Conservation (phyloP, 2,113 vertebrate genomes). For the Ictalurus furcatus region DNA sequence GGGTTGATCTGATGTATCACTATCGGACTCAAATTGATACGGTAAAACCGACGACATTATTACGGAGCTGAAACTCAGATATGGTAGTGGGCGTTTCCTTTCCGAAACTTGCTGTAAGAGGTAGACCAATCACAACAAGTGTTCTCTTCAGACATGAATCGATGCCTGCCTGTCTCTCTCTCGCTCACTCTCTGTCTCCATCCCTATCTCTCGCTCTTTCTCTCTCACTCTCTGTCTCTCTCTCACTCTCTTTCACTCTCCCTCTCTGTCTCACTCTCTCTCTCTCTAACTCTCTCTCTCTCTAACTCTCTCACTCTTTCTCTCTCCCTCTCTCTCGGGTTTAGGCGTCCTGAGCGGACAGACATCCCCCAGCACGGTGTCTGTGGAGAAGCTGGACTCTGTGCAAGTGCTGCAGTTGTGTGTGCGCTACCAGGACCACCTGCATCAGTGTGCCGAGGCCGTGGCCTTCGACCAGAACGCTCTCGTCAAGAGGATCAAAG, state of each 20-base stretch:
- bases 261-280: not conserved
- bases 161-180: no score
- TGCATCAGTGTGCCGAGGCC: slow-evolving; percentile 94
- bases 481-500: slow-evolving; percentile 93
- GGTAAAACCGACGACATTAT: no score
- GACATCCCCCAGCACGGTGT: slow-evolving; percentile 83
- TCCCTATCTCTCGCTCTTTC: not conserved
- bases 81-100: no score
- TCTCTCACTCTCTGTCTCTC: not conserved
- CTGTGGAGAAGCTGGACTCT: slow-evolving; percentile 87
- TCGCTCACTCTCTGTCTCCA: not conserved
- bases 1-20: no score
- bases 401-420: slow-evolving; percentile 93
- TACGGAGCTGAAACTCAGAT: no score
- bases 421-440: slow-evolving; percentile 91
- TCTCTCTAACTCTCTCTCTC: not conserved
- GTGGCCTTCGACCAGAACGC: slow-evolving; percentile 98
- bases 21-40: no score
- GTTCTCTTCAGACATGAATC: no score
- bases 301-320: not conserved
- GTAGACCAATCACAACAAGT: no score
- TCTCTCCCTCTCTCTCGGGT: not conserved
- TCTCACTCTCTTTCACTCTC: not conserved
- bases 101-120: no score
- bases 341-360: slow-evolving; percentile 91